Base-by-base conservation (phyloP, 2,888 invertebrate genomes). In the Tryphoninae sp. region DNA sequence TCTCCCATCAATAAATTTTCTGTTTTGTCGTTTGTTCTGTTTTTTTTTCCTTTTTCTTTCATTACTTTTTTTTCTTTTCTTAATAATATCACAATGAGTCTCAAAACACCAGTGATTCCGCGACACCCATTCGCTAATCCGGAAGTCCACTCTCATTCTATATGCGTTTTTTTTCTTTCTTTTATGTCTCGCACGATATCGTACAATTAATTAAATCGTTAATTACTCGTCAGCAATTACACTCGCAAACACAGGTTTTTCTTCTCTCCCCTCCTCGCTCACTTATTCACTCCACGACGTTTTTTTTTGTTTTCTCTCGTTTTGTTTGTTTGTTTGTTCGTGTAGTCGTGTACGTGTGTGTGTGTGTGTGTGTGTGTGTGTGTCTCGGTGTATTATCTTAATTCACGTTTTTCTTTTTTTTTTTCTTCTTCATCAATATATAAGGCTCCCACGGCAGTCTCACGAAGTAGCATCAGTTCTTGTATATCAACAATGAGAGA, bases 371-470 rank as follows among this genome's bases (percentile, higher is more conserved):
- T 68, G 62, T 77, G 19, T 45, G 26, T 67, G 33, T 68, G 6
- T 40, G 16, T 72, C 16, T 62, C 40, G 22, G 33, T 55, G 33
- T 67, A 49, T 59, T 67, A 26, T 49, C n/a, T 26, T 76, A 23
- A 22, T 55, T 62, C 61, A 1, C 23, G 62, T 74, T 58, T 61
- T 74, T 79, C 58, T 72, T 74, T 74, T 67, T 82, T 62, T 78
- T 74, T 74, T 67, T 82, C 59, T 78, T 84, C 78, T 77, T 83
- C 83, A 84, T 83, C 82, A 78, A 85, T 87, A 77, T 77, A 87
- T 88, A 88, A 88, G 88, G 88, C 88, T 87, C 86, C 86, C 87
- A 87, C 87, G 85, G 86, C 88, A 88, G 88, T 88, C 87, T 88
- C 87, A 88, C 88, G 85, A 88, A 88, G 86, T 88, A 87, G 86